Evolutionary conservation across 2,888 invertebrate species (phyloP).

Genomic region (Chrysomela aeneicollis): DNA sequence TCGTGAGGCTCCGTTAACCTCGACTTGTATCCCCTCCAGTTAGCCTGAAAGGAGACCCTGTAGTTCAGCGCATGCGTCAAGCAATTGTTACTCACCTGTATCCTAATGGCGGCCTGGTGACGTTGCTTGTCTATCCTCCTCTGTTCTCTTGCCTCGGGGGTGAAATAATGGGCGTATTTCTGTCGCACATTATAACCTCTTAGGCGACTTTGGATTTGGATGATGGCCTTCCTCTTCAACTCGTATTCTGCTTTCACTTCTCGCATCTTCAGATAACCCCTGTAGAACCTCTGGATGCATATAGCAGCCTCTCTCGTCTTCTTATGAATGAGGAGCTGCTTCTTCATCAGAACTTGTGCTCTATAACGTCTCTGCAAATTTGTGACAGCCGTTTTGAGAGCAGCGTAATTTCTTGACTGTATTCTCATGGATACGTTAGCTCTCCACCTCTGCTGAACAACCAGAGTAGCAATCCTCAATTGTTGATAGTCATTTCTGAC

Average conservation of each 20-base stretch:
- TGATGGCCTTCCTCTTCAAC: slow-evolving; percentile 33
- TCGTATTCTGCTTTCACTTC: slow-evolving; percentile 6
- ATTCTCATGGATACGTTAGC: slow-evolving; percentile 54
- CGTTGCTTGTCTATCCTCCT: slow-evolving; percentile 59
- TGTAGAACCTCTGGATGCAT: slow-evolving; percentile 35
- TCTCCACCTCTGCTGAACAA: slow-evolving; percentile 27
- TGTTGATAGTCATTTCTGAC: slow-evolving; percentile 37
- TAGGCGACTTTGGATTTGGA: slow-evolving; percentile 57
- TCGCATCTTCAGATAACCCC: slow-evolving; percentile 19
- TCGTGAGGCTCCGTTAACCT: slow-evolving; percentile 48
- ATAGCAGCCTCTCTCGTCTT: slow-evolving; percentile 26
- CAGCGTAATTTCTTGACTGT: slow-evolving; percentile 57
- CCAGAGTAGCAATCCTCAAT: slow-evolving; percentile 40
- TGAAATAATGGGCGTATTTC: slow-evolving; percentile 47
- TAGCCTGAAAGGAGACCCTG: slow-evolving; percentile 45
- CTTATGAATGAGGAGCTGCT: slow-evolving; percentile 14
- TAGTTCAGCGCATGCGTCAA: background rate
- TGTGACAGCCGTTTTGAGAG: slow-evolving; percentile 56
- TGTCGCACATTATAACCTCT: slow-evolving; percentile 47
- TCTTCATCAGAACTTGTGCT: slow-evolving; percentile 43
- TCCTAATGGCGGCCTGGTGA: slow-evolving; percentile 67
- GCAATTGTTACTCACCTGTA: slow-evolving; percentile 64
- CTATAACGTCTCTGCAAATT: slow-evolving; percentile 62
- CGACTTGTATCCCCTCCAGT: slow-evolving; percentile 60
- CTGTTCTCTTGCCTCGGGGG: slow-evolving; percentile 52